These are phyloP conservation scores for Carlito syrichta DNA, from an alignment of 2,113 vertebrate genomes.

Conservation along the genomic window DNA sequence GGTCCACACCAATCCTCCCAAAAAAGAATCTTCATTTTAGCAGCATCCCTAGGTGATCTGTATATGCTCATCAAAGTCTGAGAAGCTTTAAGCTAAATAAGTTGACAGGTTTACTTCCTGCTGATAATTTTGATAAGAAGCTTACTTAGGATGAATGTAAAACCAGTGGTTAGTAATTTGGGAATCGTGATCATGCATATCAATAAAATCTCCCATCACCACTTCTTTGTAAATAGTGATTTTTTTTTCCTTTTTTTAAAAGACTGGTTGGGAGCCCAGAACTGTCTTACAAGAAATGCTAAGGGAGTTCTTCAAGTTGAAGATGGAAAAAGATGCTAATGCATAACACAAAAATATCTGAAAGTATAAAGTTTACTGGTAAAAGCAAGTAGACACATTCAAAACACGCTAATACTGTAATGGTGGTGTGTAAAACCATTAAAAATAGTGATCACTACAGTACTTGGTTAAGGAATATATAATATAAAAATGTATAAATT, in stretches of 20 bases:
- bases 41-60: neutral
- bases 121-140: neutral
- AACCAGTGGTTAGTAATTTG: neutral
- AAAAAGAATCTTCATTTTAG: constrained; percentile 27
- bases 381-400: neutral
- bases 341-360: neutral
- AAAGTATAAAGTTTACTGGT: neutral
- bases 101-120: neutral
- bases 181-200: neutral
- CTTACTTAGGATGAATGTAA: neutral
- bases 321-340: neutral
- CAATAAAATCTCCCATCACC: neutral
- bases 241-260: too few relatives aligned
- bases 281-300: neutral
- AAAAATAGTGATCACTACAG: neutral
- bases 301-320: neutral
- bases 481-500: neutral
- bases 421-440: too few relatives aligned
- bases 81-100: neutral
- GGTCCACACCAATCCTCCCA: neutral
- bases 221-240: neutral
- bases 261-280: too few relatives aligned
- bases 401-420: neutral
- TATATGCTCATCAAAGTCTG: neutral
- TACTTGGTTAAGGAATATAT: neutral